Evolutionary conservation across 2,113 vertebrate species (phyloP), one percentile per base, ranked within the genome.

Genomic region (Upupa epops): DNA sequence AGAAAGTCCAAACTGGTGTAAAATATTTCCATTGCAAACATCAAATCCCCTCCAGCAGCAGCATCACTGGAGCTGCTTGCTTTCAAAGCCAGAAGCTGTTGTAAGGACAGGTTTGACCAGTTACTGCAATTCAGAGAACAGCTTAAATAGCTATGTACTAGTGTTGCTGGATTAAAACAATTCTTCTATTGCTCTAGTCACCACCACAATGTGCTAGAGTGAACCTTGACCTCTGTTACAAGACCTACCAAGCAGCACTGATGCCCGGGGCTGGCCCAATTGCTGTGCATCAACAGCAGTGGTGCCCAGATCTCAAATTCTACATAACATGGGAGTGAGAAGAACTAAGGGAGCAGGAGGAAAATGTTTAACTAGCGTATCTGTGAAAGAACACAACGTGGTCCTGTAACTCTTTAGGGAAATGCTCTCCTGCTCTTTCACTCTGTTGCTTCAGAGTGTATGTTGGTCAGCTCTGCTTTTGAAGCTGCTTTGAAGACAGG

Each of bases 61-160:
- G 55, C 51, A 78, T 81, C 72, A 36, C 32, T 65, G 54, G 31
- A 79, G 16, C 17, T 95, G 61, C 45, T 84, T 58, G 22, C 46
- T 79, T 32, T 65, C 81, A 72, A 17, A 16, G 37, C 52, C 70
- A 89, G 68, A 79, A 86, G 54, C 45, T 81, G n/a, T 37, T 78
- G 26, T 63, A 58, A 68, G 31, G 92, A 88, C 92, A 84, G 90
- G 92, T 94, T 89, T 89, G 51, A 90, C 88, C 77, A 90, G 93
- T 95, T 90, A 63, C 34, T 70, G 48, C 61, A 84, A 75, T 72
- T 90, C 73, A 69, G 65, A 69, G 58, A 81, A 83, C 32, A 83
- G 46, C 92, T 95, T 81, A 79, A 92, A 84, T 89, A 84, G 69
- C 64, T 74, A 42, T 51, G 56, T 69, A 58, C 77, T 61, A 22